Evolutionary conservation across 2,113 vertebrate genomes (phyloP).

Genomic region (Seriola aureovittata): DNA sequence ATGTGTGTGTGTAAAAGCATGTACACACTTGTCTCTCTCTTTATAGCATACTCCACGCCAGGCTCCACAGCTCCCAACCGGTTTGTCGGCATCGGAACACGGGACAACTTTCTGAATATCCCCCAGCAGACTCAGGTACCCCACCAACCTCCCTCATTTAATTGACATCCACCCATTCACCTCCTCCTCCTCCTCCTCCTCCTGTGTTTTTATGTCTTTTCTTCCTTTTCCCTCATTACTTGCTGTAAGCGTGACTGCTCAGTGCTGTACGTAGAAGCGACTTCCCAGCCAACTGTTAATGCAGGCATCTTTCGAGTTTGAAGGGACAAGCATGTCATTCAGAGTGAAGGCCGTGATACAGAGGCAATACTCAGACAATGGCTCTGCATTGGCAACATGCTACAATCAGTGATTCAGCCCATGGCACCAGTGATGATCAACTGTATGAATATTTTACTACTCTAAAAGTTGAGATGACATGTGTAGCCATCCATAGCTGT

Average conservation of each 20-base stretch:
- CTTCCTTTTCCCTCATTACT: slow-evolving; percentile 52
- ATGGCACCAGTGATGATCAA: slow-evolving; percentile 9
- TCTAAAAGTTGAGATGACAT: slow-evolving; percentile 5
- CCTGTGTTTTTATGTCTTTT: slow-evolving; percentile 56
- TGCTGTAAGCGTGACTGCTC: slow-evolving; percentile 49
- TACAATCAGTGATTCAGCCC: slow-evolving; percentile 25
- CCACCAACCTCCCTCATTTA: slow-evolving; percentile 76
- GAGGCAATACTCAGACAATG: slow-evolving; percentile 49
- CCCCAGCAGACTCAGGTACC: slow-evolving; percentile 93
- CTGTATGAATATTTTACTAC: slow-evolving; percentile 4
- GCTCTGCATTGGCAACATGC: slow-evolving; percentile 22
- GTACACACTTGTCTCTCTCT: slow-evolving; percentile 83
- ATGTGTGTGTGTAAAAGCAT: slow-evolving; percentile 81
- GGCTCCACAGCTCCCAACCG: slow-evolving; percentile 96
- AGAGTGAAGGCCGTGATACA: slow-evolving; percentile 49
- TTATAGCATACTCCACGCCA: slow-evolving; percentile 95
- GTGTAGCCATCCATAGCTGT: slow-evolving; percentile 1
- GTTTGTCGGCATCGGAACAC: slow-evolving; percentile 98
- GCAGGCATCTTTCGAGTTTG: slow-evolving; percentile 23
- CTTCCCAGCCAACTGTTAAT: slow-evolving; percentile 9
- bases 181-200: slow-evolving; percentile 45
- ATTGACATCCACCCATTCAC: slow-evolving; percentile 69
- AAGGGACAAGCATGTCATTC: slow-evolving; percentile 57
- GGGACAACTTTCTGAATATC: slow-evolving; percentile 97
- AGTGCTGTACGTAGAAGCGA: slow-evolving; percentile 20